Percentiles rank a stretch among this genome's conserved stretches.
phyloP scores from a whole-genome alignment of 2,888 invertebrate species.

The Pyrgus malvae region DNA sequence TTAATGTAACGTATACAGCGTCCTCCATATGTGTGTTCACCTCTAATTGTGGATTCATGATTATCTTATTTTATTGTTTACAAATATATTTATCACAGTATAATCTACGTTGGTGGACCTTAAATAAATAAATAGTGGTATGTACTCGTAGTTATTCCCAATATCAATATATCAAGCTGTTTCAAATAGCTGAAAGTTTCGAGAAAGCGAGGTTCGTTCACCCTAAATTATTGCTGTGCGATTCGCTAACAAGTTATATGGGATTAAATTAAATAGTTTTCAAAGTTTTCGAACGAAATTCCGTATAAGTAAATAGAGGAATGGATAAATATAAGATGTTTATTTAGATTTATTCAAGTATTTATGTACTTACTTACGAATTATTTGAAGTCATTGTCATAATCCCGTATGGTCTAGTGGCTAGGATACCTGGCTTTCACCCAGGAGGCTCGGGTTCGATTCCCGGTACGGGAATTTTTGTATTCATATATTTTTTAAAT shows the following conservation, averaged over 20 bases:
- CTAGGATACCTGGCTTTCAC: slow-evolving; percentile 87
- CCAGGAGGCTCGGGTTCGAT: slow-evolving; percentile 88
- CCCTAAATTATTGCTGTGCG: slow-evolving; percentile 1
- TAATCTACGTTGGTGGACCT: too few relatives aligned
- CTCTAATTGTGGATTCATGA: too few relatives aligned
- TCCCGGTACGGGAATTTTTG: slow-evolving; percentile 87
- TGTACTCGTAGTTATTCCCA: not conserved
- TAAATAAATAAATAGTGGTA: not conserved
- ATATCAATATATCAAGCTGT: not conserved
- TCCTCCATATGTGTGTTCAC: too few relatives aligned
- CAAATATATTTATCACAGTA: too few relatives aligned
- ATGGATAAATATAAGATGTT: too few relatives aligned
- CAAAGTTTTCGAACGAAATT: not conserved
- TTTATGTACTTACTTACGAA: too few relatives aligned
- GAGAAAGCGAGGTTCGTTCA: not conserved
- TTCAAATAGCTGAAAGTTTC: not conserved
- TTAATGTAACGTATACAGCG: too few relatives aligned
- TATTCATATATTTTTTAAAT: too few relatives aligned
- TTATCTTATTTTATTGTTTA: too few relatives aligned
- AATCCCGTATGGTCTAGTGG: slow-evolving; percentile 85
- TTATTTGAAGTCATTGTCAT: too few relatives aligned
- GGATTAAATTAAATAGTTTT: not conserved
- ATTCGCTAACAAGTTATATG: slow-evolving; percentile 1
- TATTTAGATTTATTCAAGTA: too few relatives aligned
- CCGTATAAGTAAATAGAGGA: too few relatives aligned